Conservation (phyloP, 2,888 invertebrate species). For the Aporophyla lueneburgensis region DNA sequence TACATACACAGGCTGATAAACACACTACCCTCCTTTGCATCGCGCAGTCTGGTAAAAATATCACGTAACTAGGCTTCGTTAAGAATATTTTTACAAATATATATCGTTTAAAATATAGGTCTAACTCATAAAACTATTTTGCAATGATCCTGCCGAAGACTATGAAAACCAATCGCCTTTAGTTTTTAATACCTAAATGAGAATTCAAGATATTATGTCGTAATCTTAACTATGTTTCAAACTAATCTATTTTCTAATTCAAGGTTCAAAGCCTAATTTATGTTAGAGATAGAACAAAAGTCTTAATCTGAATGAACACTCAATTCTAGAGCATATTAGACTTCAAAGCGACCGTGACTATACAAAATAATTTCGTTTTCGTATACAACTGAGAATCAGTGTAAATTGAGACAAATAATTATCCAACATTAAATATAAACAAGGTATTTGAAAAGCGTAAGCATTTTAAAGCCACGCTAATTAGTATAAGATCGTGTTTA, state of each 20-base stretch:
- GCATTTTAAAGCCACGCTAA: slow-evolving; percentile 24
- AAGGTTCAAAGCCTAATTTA: slow-evolving; percentile 8
- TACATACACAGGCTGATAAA: no score
- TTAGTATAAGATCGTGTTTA: slow-evolving; percentile 14
- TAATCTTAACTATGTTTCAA: not conserved
- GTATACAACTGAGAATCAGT: not conserved
- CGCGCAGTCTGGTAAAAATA: no score
- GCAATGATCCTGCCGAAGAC: not conserved
- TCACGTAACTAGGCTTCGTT: no score
- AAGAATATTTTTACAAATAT: no score
- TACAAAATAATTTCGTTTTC: not conserved
- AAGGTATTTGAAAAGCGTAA: not conserved
- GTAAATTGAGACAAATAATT: not conserved
- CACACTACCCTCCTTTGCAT: no score
- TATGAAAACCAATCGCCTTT: not conserved
- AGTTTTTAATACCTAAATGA: not conserved
- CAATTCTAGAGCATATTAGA: slow-evolving; percentile 9
- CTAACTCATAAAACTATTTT: no score
- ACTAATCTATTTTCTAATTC: slow-evolving; percentile 14
- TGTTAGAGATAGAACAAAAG: not conserved
- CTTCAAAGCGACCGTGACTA: not conserved
- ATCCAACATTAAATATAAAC: not conserved
- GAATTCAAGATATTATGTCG: not conserved
- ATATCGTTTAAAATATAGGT: no score
- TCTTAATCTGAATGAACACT: not conserved